These are phyloP conservation scores for Drosophila murphyi DNA, from an alignment of 1,140 invertebrate species.

Conservation along the genomic window DNA sequence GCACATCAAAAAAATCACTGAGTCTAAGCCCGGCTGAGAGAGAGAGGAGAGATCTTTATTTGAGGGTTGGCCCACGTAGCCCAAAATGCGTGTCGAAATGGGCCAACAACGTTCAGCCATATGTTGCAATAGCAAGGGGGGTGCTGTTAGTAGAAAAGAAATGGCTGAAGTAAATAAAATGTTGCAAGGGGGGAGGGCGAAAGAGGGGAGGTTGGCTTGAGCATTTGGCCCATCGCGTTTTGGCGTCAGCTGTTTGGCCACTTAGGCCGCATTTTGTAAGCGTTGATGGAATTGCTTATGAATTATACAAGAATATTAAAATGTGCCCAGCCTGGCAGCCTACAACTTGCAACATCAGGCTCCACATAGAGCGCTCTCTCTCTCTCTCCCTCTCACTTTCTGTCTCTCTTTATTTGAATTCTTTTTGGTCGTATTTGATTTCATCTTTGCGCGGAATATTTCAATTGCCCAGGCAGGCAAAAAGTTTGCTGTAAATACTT, in stretches of 20 bases:
- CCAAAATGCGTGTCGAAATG: slow-evolving; percentile 34
- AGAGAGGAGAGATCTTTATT: slow-evolving; percentile 66
- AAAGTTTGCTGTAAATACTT: slow-evolving; percentile 69
- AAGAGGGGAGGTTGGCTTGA: neutral
- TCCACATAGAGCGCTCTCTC: neutral
- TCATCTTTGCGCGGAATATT: slow-evolving; percentile 54
- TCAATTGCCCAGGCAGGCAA: slow-evolving; percentile 61
- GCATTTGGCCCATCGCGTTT: slow-evolving; percentile 5
- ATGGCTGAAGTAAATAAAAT: slow-evolving; percentile 76
- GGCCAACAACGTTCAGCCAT: slow-evolving; percentile 52
- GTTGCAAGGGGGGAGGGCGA: neutral
- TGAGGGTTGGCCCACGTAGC: slow-evolving; percentile 37
- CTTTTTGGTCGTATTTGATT: slow-evolving; percentile 46
- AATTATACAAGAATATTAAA: slow-evolving; percentile 84
- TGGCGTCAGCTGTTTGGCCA: slow-evolving; percentile 83
- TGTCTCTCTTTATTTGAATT: neutral
- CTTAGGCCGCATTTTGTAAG: slow-evolving; percentile 75
- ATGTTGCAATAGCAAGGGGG: slow-evolving; percentile 47
- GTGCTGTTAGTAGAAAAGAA: slow-evolving; percentile 36
- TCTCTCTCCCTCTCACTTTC: neutral
- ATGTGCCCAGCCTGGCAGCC: slow-evolving; percentile 57
- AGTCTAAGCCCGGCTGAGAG: slow-evolving; percentile 4
- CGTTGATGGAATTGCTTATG: slow-evolving; percentile 84
- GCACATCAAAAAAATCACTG: slow-evolving; percentile 66
- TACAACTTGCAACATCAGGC: slow-evolving; percentile 16